These are phyloP conservation scores for Agrotis segetum DNA, from an alignment of 2,888 invertebrate genomes.

Conservation along the genomic window DNA sequence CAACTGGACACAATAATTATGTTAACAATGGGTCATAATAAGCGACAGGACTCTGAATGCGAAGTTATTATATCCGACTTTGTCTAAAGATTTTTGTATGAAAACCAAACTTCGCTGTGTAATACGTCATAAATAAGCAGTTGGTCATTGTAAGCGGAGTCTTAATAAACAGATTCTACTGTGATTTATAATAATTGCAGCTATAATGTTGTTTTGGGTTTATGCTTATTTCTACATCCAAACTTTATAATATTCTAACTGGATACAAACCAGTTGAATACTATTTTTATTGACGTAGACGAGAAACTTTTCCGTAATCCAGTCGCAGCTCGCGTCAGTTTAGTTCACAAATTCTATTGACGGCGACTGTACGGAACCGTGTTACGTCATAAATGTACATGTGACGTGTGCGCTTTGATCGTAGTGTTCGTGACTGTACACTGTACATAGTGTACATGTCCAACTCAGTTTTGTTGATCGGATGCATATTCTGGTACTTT, in stretches of 20 bases:
- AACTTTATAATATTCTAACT: not conserved
- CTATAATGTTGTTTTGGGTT: not conserved
- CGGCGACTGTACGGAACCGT: conserved; percentile 29
- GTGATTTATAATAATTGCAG: no score
- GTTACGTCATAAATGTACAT: not conserved
- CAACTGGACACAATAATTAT: no score
- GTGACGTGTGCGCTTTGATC: conserved; percentile 12
- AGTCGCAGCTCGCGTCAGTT: conserved; percentile 18
- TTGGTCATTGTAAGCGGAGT: no score
- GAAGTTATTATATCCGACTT: no score
- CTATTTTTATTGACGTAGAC: not conserved
- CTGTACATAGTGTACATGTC: not conserved
- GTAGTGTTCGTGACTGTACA: conserved; percentile 6
- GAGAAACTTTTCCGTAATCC: conserved; percentile 13
- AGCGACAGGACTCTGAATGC: no score
- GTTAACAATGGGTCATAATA: no score
- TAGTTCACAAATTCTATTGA: conserved; percentile 28
- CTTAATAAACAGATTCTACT: no score
- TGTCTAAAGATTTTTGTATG: no score
- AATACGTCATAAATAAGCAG: no score
- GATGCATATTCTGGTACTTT: conserved; percentile 7
- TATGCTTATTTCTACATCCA: not conserved
- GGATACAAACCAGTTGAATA: not conserved
- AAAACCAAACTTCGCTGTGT: no score
- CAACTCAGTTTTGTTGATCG: not conserved